A percentile compares a stretch with the other conserved stretches of the same genome.
Evolutionary conservation across 2,113 vertebrate species (phyloP).

Genomic region (Suricata suricatta): DNA sequence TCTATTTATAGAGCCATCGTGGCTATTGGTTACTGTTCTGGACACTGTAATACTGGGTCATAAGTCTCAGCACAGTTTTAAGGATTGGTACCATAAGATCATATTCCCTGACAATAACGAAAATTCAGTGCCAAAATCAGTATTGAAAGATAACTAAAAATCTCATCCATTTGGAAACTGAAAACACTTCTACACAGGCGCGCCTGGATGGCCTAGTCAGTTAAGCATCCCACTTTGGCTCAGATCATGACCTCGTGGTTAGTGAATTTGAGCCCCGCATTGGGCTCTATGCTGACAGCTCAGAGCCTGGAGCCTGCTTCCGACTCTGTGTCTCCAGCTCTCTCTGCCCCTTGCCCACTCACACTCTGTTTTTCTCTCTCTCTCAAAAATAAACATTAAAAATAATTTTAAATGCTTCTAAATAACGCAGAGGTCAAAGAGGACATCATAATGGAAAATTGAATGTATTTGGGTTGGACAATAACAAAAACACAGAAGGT

Average conservation of each 20-base stretch:
- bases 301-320: no score
- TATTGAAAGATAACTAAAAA: background rate
- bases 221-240: no score
- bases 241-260: no score
- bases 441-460: background rate
- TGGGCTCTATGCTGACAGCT: no score
- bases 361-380: no score
- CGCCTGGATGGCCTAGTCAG: no score
- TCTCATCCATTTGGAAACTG: background rate
- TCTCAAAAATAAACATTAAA: no score
- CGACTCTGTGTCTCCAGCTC: no score
- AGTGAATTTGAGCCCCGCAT: no score
- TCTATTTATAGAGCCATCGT: background rate
- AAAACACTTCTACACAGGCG: background rate
- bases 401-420: background rate
- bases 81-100: background rate
- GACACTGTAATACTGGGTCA: no score
- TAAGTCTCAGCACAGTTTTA: background rate
- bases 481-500: background rate
- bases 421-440: background rate
- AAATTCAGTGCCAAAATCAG: background rate
- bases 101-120: background rate
- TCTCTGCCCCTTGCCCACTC: no score
- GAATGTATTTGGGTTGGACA: background rate
- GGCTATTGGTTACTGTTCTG: background rate